Percentiles rank a stretch among this genome's conserved stretches.
phyloP scores from a whole-genome alignment of 2,113 vertebrate species.

The Scalopus aquaticus region DNA sequence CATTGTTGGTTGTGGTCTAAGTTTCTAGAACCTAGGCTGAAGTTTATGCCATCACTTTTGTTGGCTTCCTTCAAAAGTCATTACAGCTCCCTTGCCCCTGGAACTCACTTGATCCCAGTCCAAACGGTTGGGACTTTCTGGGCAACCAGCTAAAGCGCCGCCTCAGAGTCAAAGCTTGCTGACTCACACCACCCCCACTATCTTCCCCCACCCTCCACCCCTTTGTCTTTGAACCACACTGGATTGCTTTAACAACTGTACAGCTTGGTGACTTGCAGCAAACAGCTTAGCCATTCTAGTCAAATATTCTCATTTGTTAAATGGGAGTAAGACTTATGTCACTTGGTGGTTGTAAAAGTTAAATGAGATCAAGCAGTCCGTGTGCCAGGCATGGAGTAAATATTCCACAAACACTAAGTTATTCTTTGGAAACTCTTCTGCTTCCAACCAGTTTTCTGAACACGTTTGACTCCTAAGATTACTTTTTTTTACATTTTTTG shows the following conservation, averaged over 20 bases:
- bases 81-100: background rate
- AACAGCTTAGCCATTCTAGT: background rate
- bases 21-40: background rate
- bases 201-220: no score
- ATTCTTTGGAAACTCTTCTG: constrained; percentile 16
- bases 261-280: background rate
- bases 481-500: background rate
- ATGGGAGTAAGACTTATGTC: background rate
- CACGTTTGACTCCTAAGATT: background rate
- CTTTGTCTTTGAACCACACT: background rate
- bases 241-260: background rate
- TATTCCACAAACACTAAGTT: background rate
- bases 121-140: background rate
- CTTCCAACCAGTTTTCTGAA: background rate
- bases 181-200: background rate
- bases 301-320: background rate
- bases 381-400: background rate
- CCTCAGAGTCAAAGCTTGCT: background rate
- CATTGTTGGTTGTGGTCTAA: background rate
- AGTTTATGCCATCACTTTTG: background rate
- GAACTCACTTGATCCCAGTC: background rate
- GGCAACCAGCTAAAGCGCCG: background rate
- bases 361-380: background rate
- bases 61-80: background rate
- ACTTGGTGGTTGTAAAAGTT: background rate